phyloP scores from a whole-genome alignment of 2,888 invertebrate species.

The Acanthosepion pharaonis region DNA sequence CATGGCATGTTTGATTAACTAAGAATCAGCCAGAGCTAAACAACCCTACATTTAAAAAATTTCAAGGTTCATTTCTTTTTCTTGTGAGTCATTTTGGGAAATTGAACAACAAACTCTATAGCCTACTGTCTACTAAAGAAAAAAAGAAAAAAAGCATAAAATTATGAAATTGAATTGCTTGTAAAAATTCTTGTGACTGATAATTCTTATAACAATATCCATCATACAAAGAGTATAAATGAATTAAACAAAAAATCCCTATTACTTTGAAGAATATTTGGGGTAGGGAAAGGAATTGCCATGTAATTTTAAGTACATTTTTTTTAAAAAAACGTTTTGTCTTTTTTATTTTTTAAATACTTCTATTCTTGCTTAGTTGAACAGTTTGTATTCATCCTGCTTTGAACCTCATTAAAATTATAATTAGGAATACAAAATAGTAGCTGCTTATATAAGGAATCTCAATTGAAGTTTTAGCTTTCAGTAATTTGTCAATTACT shows the following conservation, averaged over 20 bases:
- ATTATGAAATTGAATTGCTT: not conserved
- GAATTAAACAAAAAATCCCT: not conserved
- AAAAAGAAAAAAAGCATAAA: not conserved
- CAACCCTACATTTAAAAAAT: too few species aligned
- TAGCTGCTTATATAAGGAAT: not conserved
- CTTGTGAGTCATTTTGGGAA: too few species aligned
- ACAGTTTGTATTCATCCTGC: not conserved
- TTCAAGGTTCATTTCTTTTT: too few species aligned
- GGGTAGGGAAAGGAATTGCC: not conserved
- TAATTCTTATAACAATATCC: not conserved
- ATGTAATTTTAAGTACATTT: not conserved
- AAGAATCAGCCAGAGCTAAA: too few species aligned
- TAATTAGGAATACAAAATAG: not conserved
- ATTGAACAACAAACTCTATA: too few species aligned
- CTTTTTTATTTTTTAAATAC: not conserved
- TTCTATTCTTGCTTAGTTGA: not conserved
- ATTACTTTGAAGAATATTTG: not conserved
- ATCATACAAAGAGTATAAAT: not conserved
- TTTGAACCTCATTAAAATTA: conserved; percentile 20
- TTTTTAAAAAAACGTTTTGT: not conserved
- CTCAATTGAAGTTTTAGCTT: not conserved
- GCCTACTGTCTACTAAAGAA: too few species aligned
- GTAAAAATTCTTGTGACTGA: not conserved
- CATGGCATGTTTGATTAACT: too few species aligned
- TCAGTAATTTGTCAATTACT: conserved; percentile 23